Base-by-base conservation (phyloP, 2,888 invertebrate genomes). In the Sclerodermus sp. region DNA sequence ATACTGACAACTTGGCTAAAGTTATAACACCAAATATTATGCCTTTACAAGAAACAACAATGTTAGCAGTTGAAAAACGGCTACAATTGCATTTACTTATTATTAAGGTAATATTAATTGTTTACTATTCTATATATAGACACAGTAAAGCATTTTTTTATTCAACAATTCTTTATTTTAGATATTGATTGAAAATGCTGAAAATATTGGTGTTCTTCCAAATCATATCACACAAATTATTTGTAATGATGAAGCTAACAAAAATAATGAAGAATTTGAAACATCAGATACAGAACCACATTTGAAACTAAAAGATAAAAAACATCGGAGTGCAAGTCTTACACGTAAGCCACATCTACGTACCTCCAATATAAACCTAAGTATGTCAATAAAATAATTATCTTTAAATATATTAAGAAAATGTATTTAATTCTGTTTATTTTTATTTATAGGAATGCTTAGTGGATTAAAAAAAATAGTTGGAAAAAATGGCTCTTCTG, bases 11-110 rank as follows among this genome's bases (percentile, higher is more conserved):
- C 79, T 80, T 95, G 57, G 89, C 94, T 1, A 89, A 93, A 59
- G 88, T 94, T 23, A 81, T 95, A 73, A 88, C 91, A 0, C 94
- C 94, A 0, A 91, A 91, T 70, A 82, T 95, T 45, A 90, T 95
- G 87, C 92, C 92, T 0, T 79, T 88, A 10, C 86, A 87, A 45
- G 86, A 87, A 55, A 83, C 86, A 15, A 83, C 74, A 1, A 76
- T 77, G 67, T 55, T 71, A 2, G 74, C 84, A n/a, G 82, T 87
- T 40, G 80, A 85, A 55, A 81, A 84, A 57, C 80, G 88, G 59
- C 79, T 89, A 48, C 85, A 85, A 45, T 85, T 87, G 67, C 88
- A 88, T 77, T 84, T 89, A 30, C 83, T 85, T 71, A 82, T 90
- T 67, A 82, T 90, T 42, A 86, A 88, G 83, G 88, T 88, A 57